Percentiles rank a stretch among this genome's conserved stretches.
Evolutionary conservation across 2,797 vertebrate genomes (phyloP).

Genomic region (Propithecus deckenii): DNA sequence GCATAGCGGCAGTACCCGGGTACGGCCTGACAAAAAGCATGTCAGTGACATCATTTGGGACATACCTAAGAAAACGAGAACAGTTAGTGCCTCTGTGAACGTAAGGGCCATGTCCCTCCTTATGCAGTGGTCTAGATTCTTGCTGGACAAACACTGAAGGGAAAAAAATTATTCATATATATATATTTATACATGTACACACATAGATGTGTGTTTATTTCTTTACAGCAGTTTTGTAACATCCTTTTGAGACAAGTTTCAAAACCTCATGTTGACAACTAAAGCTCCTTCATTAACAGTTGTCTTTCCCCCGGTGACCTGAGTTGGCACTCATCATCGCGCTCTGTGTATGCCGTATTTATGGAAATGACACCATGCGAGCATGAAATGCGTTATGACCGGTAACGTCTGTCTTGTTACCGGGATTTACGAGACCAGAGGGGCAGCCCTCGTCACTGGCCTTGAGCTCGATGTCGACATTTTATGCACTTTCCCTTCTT

Average conservation of each 20-base stretch:
- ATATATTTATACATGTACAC: not conserved
- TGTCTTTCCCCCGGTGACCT: conserved; percentile 25
- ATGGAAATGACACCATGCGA: conserved; percentile 59
- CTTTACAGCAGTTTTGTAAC: not conserved
- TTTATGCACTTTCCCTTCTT: not conserved
- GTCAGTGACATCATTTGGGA: not conserved
- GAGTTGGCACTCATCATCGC: conserved; percentile 36
- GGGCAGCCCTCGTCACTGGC: not conserved
- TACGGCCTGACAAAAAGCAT: not conserved
- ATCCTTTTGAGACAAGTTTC: conserved; percentile 47
- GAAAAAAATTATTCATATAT: not conserved
- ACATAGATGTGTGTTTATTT: not conserved
- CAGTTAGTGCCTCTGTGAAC: not conserved
- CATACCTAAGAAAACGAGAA: not conserved
- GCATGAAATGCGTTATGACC: conserved; percentile 67
- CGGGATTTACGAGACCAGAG: conserved; percentile 53
- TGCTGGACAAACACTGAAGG: not conserved
- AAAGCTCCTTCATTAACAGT: conserved; percentile 35
- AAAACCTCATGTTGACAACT: conserved; percentile 26
- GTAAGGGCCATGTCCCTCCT: not conserved
- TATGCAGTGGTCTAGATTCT: conserved; percentile 7
- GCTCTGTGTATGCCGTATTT: conserved; percentile 35
- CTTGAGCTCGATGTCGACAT: not conserved
- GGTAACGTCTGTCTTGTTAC: conserved; percentile 65
- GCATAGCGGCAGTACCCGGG: not conserved